Evolutionary conservation across 2,113 vertebrate genomes (phyloP).

Genomic region (Pelecanus crispus): DNA sequence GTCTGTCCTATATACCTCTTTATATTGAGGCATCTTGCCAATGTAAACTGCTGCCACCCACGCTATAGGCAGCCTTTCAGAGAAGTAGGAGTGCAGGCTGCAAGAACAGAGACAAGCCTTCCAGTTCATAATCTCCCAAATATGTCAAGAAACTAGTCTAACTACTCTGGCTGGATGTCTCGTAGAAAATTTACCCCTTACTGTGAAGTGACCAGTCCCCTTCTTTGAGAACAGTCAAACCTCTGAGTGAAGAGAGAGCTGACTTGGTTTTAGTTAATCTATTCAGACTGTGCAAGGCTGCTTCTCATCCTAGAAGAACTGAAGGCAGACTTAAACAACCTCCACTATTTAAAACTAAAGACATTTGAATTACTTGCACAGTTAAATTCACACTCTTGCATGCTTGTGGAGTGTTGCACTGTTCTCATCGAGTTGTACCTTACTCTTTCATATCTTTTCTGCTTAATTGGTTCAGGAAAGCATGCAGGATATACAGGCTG

Average conservation of each 20-base stretch:
- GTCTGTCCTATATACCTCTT: not conserved
- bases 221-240: not conserved
- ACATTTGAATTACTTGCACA: not conserved
- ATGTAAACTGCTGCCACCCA: slow-evolving; percentile 41
- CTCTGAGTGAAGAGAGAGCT: not conserved
- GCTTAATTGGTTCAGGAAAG: slow-evolving; percentile 19
- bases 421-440: not conserved
- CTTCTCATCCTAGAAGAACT: not conserved
- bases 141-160: slow-evolving; percentile 35
- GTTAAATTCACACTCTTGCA: not conserved
- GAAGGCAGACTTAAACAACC: not conserved
- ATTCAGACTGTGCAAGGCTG: not conserved
- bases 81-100: slow-evolving; percentile 5
- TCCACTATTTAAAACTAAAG: not conserved
- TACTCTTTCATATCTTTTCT: slow-evolving; percentile 8
- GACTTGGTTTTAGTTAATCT: not conserved
- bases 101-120: not conserved
- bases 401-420: not conserved
- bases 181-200: not conserved
- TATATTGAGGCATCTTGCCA: slow-evolving; percentile 51
- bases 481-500: slow-evolving; percentile 20
- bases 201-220: not conserved
- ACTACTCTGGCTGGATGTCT: slow-evolving; percentile 1
- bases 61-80: not conserved
- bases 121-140: slow-evolving; percentile 30